Evolutionary conservation across 2,888 invertebrate genomes (phyloP).

Genomic region (Idaea dimidiata): DNA sequence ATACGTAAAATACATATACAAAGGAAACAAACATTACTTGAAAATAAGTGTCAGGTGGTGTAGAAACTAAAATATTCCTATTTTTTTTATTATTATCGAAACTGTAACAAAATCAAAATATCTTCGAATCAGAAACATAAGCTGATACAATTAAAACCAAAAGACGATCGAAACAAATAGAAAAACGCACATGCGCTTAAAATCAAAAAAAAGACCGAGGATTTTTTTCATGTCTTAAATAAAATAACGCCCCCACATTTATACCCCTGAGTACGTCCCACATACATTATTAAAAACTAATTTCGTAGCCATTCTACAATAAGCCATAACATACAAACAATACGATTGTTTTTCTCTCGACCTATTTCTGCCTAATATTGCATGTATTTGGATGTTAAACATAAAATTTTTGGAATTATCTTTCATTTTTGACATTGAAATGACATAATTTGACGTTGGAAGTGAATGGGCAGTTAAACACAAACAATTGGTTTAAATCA

Average conservation of each 20-base stretch:
- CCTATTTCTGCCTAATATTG: not conserved
- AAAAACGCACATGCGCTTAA: not conserved
- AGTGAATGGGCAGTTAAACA: not conserved
- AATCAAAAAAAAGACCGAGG: not conserved
- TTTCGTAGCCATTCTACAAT: not conserved
- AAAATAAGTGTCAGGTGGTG: too few relatives aligned
- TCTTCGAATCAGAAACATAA: too few relatives aligned
- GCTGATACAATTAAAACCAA: too few relatives aligned
- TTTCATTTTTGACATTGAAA: too few relatives aligned
- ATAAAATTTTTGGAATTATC: too few relatives aligned
- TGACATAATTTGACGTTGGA: not conserved
- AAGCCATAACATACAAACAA: not conserved
- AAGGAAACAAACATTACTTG: too few relatives aligned
- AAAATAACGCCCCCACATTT: not conserved
- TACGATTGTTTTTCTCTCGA: not conserved
- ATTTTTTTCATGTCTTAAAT: not conserved
- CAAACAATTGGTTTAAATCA: too few relatives aligned
- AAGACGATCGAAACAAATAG: not conserved
- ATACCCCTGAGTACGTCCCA: not conserved
- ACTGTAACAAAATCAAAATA: too few relatives aligned
- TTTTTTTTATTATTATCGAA: too few relatives aligned
- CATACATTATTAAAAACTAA: not conserved
- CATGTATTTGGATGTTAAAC: too few relatives aligned
- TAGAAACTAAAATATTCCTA: too few relatives aligned
- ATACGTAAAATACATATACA: too few relatives aligned